Evolutionary conservation across 2,797 vertebrate species (phyloP), one percentile per base, ranked within the genome.

Genomic region (Eulemur mongoz): DNA sequence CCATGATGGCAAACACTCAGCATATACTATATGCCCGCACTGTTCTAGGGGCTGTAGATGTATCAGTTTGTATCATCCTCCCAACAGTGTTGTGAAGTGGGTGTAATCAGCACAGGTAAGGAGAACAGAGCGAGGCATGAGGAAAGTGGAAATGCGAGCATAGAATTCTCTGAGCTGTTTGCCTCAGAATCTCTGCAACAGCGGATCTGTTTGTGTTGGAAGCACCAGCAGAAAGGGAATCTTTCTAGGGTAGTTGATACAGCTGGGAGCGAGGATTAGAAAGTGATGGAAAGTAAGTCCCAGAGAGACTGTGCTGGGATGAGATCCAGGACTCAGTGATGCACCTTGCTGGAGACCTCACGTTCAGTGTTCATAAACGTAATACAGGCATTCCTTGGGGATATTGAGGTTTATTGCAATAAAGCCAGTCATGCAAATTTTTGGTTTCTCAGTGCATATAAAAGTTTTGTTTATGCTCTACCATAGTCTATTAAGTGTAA

Each of bases 1-100:
- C 10, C 12, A 3, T 10, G 11, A 48, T 6, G 23, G 45, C 79
- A 12, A 25, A 78, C 6, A 30, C 7, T 2, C 1, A 40, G 0
- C 7, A 0, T 38, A 45, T 11, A 12, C 4, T 0, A 0, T 1
- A 10, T 13, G 13, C 32, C 5, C 1, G 17, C 23, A 1, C 45
- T 6, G 35, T 48, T 61, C 43, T 4, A 13, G 7, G 23, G 12
- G 4, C 40, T 8, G 14, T 23, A 3, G 9, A 22, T 9, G 1
- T 7, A 17, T 32, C 9, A 5, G 0, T n/a, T 9, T 12, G 10
- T 4, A 15, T 17, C 27, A 2, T 25, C 15, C 22, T 13, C 27
- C 18, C 43, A 83, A 27, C 15, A 17, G 30, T 8, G 4, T 40
- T 43, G 13, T 17, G 3, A 45, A 38, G 54, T 0, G 14, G 38